These are phyloP conservation scores for Cerastis rubricosa DNA, from an alignment of 2,888 invertebrate genomes.

Conservation along the genomic window DNA sequence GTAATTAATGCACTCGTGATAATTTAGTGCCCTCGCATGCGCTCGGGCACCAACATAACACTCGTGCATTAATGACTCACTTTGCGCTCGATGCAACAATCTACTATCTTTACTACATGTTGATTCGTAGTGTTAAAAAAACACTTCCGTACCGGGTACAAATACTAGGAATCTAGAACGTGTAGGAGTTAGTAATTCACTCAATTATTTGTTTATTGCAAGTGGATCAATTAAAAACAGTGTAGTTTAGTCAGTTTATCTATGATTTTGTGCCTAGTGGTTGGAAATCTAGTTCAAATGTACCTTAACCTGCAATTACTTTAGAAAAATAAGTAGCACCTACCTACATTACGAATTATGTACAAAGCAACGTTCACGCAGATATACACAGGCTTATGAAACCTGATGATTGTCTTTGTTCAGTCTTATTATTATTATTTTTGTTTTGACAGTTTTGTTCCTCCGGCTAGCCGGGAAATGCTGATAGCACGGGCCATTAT, in stretches of 20 bases:
- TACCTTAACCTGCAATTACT: constrained; percentile 1
- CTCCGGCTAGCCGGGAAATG: too few species aligned
- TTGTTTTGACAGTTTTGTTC: too few species aligned
- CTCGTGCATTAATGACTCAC: too few species aligned
- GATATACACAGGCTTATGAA: background rate
- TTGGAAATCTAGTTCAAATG: constrained; percentile 15
- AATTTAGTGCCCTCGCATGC: too few species aligned
- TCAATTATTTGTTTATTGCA: background rate
- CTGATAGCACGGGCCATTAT: too few species aligned
- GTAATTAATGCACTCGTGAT: too few species aligned
- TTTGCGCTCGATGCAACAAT: too few species aligned
- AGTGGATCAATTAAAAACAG: constrained; percentile 6
- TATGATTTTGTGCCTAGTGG: background rate
- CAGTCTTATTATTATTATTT: too few species aligned
- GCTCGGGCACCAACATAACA: too few species aligned
- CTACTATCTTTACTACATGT: too few species aligned
- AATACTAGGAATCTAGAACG: constrained; percentile 18
- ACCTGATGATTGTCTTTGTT: constrained; percentile 7
- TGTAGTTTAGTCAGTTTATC: background rate
- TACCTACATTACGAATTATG: background rate
- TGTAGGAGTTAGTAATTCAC: constrained; percentile 20
- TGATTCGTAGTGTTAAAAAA: background rate
- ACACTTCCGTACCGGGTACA: background rate
- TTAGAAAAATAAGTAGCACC: background rate
- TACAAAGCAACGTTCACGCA: background rate